A percentile compares a stretch with the other conserved stretches of the same genome.
phyloP scores from a whole-genome alignment of 1,140 invertebrate genomes.

The Drosophila quadrilineata region DNA sequence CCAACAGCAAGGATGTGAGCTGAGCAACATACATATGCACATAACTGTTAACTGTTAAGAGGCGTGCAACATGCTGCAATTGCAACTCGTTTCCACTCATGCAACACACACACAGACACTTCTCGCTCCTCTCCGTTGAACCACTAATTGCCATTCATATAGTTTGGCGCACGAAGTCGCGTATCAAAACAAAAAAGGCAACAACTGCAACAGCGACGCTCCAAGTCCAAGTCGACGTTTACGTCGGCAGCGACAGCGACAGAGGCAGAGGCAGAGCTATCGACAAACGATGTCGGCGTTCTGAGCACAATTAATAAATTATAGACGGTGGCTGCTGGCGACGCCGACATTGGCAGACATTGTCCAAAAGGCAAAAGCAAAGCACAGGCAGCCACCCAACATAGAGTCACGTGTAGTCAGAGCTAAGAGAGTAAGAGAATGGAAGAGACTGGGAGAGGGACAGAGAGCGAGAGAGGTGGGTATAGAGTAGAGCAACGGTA shows the following conservation, averaged over 20 bases:
- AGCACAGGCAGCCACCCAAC: conserved; percentile 49
- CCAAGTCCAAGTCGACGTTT: neutral
- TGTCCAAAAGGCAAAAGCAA: conserved; percentile 49
- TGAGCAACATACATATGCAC: no score
- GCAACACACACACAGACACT: neutral
- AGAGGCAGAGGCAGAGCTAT: conserved; percentile 13
- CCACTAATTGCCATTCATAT: conserved; percentile 41
- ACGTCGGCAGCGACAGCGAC: conserved; percentile 27
- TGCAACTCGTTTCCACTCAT: conserved; percentile 42
- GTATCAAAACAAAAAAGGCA: conserved; percentile 70
- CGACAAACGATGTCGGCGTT: conserved; percentile 43
- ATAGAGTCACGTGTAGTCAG: conserved; percentile 33
- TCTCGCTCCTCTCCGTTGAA: neutral
- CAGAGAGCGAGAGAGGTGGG: conserved; percentile 20
- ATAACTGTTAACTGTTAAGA: conserved; percentile 14
- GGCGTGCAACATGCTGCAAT: conserved; percentile 24
- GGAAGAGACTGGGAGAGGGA: neutral
- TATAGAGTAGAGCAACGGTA: conserved; percentile 19
- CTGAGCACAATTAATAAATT: conserved; percentile 78
- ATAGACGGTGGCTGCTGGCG: conserved; percentile 53
- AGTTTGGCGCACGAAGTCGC: conserved; percentile 60
- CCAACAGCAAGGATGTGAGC: conserved; percentile 35
- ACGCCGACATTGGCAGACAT: conserved; percentile 39
- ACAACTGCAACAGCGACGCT: conserved; percentile 27
- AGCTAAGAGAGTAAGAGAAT: neutral